These are phyloP conservation scores for Archaeoteleia sp. DNA, from an alignment of 2,888 invertebrate species.

Conservation along the genomic window DNA sequence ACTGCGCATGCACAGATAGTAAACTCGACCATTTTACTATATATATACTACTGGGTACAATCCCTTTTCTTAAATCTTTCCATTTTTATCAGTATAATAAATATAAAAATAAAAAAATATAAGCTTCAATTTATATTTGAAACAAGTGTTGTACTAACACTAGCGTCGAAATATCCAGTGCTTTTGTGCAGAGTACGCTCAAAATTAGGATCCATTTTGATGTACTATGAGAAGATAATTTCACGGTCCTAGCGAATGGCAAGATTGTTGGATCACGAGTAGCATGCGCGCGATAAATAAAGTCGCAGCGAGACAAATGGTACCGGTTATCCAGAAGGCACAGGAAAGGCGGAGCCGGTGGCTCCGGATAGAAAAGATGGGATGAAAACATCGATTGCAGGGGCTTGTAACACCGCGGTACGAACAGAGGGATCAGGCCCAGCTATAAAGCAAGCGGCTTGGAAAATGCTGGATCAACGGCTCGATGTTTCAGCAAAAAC, in stretches of 20 bases:
- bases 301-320: conserved; percentile 60
- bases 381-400: conserved; percentile 68
- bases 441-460: conserved; percentile 71
- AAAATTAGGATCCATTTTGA: neutral
- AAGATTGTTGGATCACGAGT: conserved; percentile 31
- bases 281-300: conserved; percentile 41
- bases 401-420: conserved; percentile 70
- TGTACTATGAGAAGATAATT: conserved; percentile 20
- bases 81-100: too few species aligned
- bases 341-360: conserved; percentile 44
- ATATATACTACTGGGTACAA: too few species aligned
- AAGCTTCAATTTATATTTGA: too few species aligned
- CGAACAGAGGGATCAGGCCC: conserved; percentile 68
- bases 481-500: conserved; percentile 71
- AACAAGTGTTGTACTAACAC: too few species aligned
- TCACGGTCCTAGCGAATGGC: conserved; percentile 23
- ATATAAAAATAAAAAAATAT: too few species aligned
- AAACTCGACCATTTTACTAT: too few species aligned
- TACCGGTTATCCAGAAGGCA: conserved; percentile 59
- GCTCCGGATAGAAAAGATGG: conserved; percentile 49
- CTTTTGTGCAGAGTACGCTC: neutral
- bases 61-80: too few species aligned
- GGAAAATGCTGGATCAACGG: conserved; percentile 72
- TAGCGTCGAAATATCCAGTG: too few species aligned
- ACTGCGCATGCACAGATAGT: too few species aligned